Evolutionary conservation across 2,888 invertebrate genomes (phyloP), one percentile per base, ranked within the genome.

Genomic region (Caenorhabditis zanzibari): DNA sequence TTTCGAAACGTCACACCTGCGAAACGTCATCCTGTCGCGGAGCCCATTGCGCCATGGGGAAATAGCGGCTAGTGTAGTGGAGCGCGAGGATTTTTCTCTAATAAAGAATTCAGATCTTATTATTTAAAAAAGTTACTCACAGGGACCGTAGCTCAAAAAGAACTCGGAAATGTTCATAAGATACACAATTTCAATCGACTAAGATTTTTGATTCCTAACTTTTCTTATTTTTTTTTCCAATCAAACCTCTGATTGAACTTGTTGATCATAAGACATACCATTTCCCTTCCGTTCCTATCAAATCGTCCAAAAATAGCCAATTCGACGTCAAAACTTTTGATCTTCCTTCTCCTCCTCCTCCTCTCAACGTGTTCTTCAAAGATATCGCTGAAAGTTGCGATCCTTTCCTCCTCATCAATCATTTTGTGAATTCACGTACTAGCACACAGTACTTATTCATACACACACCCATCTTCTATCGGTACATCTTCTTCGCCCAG

Each of bases 341-440:
- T 74, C 64, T 72, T 16, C 44, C 56, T n/a, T 28, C 44, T 35
- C 22, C 35, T 59, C 59, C 22, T 58, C 10, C 6, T 58, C 24
- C 19, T 19, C 35, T 58, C 19, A 38, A 63, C 75, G 47, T 75
- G 76, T 76, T 76, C 76, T 76, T 76, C 76, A 76, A 76, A 76
- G 76, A 49, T 68, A 44, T 44, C 63, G n/a, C 63, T 44, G 44
- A 47, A 47, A 52, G 66, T 66, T 66, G 66, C 32, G 32, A 24
- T 68, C 24, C 38, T 38, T 12, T 38, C 49, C 26, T 28, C 63
- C 28, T 64, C 32, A 76, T 52, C 76, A 56, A 63, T 69, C 69
- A 69, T 24, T 44, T 58, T 28, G 28, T 71, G 44, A 32, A 58
- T 54, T 24, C 32, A 59, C 68, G 32, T 69, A 54, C 69, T 68